A percentile compares a stretch with the other conserved stretches of the same genome.
phyloP scores from a whole-genome alignment of 2,797 vertebrate genomes.

The Bufotes viridis region DNA sequence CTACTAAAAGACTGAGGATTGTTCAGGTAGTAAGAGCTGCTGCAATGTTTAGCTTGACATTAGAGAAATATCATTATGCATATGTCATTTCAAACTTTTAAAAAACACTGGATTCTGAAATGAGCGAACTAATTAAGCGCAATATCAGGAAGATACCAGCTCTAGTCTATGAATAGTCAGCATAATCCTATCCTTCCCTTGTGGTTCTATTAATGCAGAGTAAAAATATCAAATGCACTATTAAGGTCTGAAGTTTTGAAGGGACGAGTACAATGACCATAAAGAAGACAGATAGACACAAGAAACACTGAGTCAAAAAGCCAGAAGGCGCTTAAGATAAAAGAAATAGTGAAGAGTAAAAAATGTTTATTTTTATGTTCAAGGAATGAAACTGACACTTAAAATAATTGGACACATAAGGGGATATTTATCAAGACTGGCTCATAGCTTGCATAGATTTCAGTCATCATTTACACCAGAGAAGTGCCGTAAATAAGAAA shows the following conservation, averaged over 20 bases:
- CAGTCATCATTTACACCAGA: too few relatives aligned
- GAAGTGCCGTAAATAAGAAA: too few relatives aligned
- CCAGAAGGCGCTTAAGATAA: background rate
- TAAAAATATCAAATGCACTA: conserved; percentile 8
- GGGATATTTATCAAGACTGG: too few relatives aligned
- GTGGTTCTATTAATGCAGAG: conserved; percentile 6
- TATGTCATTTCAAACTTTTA: background rate
- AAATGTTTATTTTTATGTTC: too few relatives aligned
- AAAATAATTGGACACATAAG: too few relatives aligned
- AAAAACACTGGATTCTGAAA: conserved; percentile 10
- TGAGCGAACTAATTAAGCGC: background rate
- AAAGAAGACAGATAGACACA: background rate
- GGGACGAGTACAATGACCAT: background rate
- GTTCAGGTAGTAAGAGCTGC: background rate
- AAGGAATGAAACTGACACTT: too few relatives aligned
- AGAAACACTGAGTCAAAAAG: background rate
- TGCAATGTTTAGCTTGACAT: background rate
- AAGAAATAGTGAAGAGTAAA: background rate
- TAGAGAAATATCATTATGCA: background rate
- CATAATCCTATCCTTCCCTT: conserved; percentile 23
- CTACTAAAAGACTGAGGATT: background rate
- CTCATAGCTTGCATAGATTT: too few relatives aligned
- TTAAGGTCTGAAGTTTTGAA: background rate
- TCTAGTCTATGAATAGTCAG: conserved; percentile 14
- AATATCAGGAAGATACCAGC: conserved; percentile 17